phyloP scores from a whole-genome alignment of 53 echinoderm and acorn worm species.

The Holothuria scabra region DNA sequence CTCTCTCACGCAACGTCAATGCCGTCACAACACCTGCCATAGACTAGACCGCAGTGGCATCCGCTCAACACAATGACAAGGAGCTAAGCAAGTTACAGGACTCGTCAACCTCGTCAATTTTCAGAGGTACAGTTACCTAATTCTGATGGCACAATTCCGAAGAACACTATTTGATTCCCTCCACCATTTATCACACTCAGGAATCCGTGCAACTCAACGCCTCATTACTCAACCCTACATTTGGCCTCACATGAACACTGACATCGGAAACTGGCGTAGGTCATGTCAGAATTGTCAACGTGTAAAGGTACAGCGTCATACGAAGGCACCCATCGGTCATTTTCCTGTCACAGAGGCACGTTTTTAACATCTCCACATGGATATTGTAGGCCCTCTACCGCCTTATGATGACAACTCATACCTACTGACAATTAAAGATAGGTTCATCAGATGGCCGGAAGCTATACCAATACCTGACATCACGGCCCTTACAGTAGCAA shows the following conservation, averaged over 20 bases:
- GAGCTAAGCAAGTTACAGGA: not conserved
- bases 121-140: too few relatives aligned
- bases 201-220: constrained; percentile 57
- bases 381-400: constrained; percentile 61
- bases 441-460: constrained; percentile 40
- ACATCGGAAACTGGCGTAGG: constrained; percentile 15
- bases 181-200: constrained; percentile 60
- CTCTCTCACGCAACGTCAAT: not conserved
- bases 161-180: constrained; percentile 51
- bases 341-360: constrained; percentile 48
- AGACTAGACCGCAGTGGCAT: not conserved
- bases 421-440: constrained; percentile 39
- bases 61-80: constrained; percentile 8
- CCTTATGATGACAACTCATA: constrained; percentile 49
- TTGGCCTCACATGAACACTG: constrained; percentile 65
- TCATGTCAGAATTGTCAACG: constrained; percentile 58
- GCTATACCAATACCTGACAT: constrained; percentile 15
- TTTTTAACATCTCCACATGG: constrained; percentile 61
- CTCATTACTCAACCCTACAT: constrained; percentile 59
- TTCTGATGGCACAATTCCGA: constrained; percentile 2
- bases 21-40: not conserved
- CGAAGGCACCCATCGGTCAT: constrained; percentile 49
- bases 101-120: not conserved
- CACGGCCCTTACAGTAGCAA: constrained; percentile 46
- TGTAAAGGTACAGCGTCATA: constrained; percentile 53